Base-by-base conservation (phyloP, 2,113 vertebrate genomes). In the Paramormyrops kingsleyae region DNA sequence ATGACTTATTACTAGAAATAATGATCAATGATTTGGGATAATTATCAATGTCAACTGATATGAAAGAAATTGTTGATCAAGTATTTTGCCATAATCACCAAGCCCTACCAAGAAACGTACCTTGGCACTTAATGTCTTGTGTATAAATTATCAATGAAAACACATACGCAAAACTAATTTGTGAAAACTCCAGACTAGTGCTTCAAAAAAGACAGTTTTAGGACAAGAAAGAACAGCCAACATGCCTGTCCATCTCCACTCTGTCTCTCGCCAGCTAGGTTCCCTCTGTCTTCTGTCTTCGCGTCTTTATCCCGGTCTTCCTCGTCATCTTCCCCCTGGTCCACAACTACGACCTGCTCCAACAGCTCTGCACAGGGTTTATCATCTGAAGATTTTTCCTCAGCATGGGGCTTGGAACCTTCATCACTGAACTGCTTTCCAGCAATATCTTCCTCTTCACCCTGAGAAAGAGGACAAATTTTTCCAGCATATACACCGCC, bases 161-260 rank as follows among this genome's bases (percentile, higher is more conserved):
- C 19, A 46, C 1, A 46, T 4, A 19, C 9, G 46, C 42, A 84
- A 9, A 84, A 62, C 21, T 9, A n/a, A 62, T 62, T 5, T 8
- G 24, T n/a, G 8, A 66, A 31, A 66, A 2, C 62, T 70, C 62
- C 62, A 70, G 62, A 70, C 62, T 31, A 12, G n/a, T 70, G 62
- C n/a, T 27, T 24, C 42, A 46, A 44, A 44, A 24, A 47, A 9
- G 4, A 19, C 13, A 46, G 21, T 46, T 10, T 49, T 84, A 15
- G 10, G 6, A 66, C 8, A 47, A 27, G 19, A 13, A 52, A 31
- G 39, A 10, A 17, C 50, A 53, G 92, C 35, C 3, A 4, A 42
- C 91, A 93, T 95, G 99, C 99, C 97, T 99, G 98, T 85, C 99
- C 99, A 0, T 99, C 99, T 0, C 99, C 99, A 21, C 98, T 99